Evolutionary conservation across 1,140 invertebrate genomes (phyloP).

Genomic region (Drosophila chauvacae): DNA sequence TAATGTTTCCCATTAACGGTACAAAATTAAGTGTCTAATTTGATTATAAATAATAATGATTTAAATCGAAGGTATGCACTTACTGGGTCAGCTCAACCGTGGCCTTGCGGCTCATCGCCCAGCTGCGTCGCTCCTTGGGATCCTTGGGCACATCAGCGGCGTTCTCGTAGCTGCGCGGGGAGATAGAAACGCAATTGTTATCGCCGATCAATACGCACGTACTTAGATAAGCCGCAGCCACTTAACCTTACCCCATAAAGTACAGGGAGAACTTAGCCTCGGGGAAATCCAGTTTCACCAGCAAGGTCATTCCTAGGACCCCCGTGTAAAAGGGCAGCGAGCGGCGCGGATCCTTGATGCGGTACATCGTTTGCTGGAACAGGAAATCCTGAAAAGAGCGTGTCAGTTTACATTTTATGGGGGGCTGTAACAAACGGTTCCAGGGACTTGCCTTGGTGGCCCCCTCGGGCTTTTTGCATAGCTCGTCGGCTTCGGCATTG

Average conservation of each 20-base stretch:
- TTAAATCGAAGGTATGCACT: slow-evolving; percentile 71
- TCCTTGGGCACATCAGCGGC: slow-evolving; percentile 90
- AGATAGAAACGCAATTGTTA: slow-evolving; percentile 11
- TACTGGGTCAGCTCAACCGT: slow-evolving; percentile 97
- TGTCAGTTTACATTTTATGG: background rate
- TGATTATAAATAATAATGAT: background rate
- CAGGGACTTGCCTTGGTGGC: slow-evolving; percentile 86
- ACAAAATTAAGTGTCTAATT: background rate
- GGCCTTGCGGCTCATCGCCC: slow-evolving; percentile 93
- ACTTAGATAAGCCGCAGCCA: slow-evolving; percentile 22
- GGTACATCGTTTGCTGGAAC: slow-evolving; percentile 98
- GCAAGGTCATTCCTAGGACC: slow-evolving; percentile 94
- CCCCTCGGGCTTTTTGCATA: slow-evolving; percentile 87
- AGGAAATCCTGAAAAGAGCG: slow-evolving; percentile 90
- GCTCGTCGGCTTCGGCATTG: slow-evolving; percentile 88
- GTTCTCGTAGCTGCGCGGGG: slow-evolving; percentile 88
- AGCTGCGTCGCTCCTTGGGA: slow-evolving; percentile 88
- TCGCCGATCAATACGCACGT: slow-evolving; percentile 6
- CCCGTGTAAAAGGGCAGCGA: slow-evolving; percentile 96
- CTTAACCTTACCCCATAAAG: slow-evolving; percentile 90
- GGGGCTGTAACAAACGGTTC: background rate
- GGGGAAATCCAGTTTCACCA: slow-evolving; percentile 95
- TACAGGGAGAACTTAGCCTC: slow-evolving; percentile 96
- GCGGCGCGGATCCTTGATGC: slow-evolving; percentile 95
- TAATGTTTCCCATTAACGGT: background rate